Evolutionary conservation across 23 tunicate species (phyloP).

Genomic region (Halocynthia aurantium): DNA sequence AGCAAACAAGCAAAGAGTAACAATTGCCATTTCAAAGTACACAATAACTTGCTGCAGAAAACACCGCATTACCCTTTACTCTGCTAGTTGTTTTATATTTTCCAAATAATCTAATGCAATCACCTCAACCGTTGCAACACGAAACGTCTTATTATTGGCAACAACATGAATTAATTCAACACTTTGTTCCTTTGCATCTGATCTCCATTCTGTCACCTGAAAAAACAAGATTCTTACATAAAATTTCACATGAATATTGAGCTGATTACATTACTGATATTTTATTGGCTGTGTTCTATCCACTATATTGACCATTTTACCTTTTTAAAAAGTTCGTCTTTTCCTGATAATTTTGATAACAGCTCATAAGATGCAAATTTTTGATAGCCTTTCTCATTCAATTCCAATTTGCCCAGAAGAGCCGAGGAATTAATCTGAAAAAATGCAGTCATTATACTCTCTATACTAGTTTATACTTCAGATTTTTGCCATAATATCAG

Average conservation of each 20-base stretch:
- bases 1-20: background rate
- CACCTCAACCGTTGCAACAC: constrained; percentile 49
- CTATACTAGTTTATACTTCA: no score
- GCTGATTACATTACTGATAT: no score
- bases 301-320: background rate
- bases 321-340: constrained; percentile 11
- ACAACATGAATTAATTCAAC: background rate
- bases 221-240: background rate
- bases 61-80: background rate
- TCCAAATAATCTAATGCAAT: background rate
- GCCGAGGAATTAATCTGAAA: constrained; percentile 35
- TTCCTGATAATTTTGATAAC: constrained; percentile 21
- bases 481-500: no score
- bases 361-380: constrained; percentile 19
- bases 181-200: constrained; percentile 1
- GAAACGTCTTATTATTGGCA: constrained; percentile 13
- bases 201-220: constrained; percentile 1
- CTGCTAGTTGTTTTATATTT: no score
- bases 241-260: no score
- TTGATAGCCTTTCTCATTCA: constrained; percentile 25
- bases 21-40: background rate
- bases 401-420: constrained; percentile 8
- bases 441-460: no score
- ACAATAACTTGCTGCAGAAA: background rate
- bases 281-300: background rate